Evolutionary conservation across 1,140 invertebrate species (phyloP), one percentile per base, ranked within the genome.

Genomic region (Drosophila setifemur): DNA sequence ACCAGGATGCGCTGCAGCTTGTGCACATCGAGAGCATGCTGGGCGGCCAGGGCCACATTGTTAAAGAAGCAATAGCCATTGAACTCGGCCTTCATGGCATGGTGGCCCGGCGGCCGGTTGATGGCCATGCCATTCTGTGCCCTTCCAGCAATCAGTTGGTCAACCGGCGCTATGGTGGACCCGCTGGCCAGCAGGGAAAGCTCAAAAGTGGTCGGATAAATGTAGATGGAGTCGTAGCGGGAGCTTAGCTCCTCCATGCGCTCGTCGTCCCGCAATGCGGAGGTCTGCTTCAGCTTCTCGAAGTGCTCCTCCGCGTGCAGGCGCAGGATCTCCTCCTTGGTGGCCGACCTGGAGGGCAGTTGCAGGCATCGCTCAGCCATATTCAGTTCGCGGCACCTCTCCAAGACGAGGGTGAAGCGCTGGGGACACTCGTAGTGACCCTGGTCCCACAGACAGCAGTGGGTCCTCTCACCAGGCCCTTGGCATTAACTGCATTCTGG

Each of bases 141-240:
- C n/a, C n/a, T n/a, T n/a, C n/a, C n/a, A n/a, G n/a, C n/a, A n/a
- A n/a, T n/a, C n/a, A n/a, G n/a, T n/a, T n/a, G n/a, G n/a, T n/a
- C n/a, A n/a, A n/a, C n/a, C n/a, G n/a, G n/a, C n/a, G n/a, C n/a
- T n/a, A n/a, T n/a, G n/a, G n/a, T n/a, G n/a, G n/a, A n/a, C n/a
- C n/a, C n/a, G n/a, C n/a, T n/a, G n/a, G n/a, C n/a, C n/a, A n/a
- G n/a, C n/a, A n/a, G n/a, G n/a, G n/a, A n/a, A n/a, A n/a, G n/a
- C n/a, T n/a, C n/a, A n/a, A n/a, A n/a, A n/a, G n/a, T n/a, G n/a
- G n/a, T n/a, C 58, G 95, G 94, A 92, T 98, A 95, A 90, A 98
- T 93, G 90, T 95, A 98, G 76, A 98, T 91, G 8, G 95, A 93
- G 90, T 98, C 97, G 90, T 95, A 98, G 81, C 94, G 93, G 0